A percentile compares a stretch with the other conserved stretches of the same genome.
Evolutionary conservation across 2,113 vertebrate species (phyloP).

Genomic region (Maccullochella peelii): DNA sequence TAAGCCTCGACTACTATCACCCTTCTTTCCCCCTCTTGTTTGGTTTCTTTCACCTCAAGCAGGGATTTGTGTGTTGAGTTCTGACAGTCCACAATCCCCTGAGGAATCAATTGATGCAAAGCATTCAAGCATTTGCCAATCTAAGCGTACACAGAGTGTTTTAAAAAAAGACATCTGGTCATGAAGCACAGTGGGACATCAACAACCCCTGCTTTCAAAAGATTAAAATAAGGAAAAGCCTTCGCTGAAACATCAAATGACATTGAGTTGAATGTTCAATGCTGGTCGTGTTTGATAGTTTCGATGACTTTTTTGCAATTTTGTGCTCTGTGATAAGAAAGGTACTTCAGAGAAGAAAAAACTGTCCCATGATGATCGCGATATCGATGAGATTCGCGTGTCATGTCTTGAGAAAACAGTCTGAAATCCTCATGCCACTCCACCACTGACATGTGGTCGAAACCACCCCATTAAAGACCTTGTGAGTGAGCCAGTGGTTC

Average conservation of each 20-base stretch:
- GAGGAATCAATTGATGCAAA: constrained; percentile 79
- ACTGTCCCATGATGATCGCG: constrained; percentile 71
- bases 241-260: constrained; percentile 86
- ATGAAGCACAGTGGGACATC: constrained; percentile 72
- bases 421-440: constrained; percentile 70
- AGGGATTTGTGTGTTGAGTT: constrained; percentile 51
- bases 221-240: constrained; percentile 73
- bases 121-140: constrained; percentile 84
- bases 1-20: constrained; percentile 19
- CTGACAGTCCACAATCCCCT: constrained; percentile 66
- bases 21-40: constrained; percentile 7
- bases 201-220: constrained; percentile 73
- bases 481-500: constrained; percentile 81
- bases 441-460: constrained; percentile 66
- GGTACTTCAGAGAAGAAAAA: constrained; percentile 79
- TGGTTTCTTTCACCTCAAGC: constrained; percentile 53
- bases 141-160: constrained; percentile 78
- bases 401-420: constrained; percentile 85
- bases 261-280: constrained; percentile 80
- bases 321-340: constrained; percentile 86
- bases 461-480: constrained; percentile 81
- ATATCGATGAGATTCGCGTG: constrained; percentile 85
- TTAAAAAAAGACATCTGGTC: constrained; percentile 80
- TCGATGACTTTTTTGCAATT: constrained; percentile 68
- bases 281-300: constrained; percentile 79